A percentile compares a stretch with the other conserved stretches of the same genome.
These are phyloP conservation scores for Arenaria interpres DNA, from an alignment of 2,113 vertebrate genomes.

Conservation along the genomic window DNA sequence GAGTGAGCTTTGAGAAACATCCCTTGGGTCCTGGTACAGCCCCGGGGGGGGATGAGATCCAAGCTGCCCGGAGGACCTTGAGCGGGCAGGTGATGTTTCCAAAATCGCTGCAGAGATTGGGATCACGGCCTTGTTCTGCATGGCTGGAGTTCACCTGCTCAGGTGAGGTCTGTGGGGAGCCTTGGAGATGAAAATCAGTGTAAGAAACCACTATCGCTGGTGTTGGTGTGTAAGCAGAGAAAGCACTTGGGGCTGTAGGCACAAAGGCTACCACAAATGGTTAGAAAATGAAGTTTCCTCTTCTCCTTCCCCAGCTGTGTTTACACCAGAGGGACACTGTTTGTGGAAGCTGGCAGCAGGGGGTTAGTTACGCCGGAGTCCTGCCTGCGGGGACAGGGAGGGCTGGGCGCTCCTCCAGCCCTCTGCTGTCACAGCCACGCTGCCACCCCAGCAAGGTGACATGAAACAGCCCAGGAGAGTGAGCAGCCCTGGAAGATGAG, in stretches of 20 bases:
- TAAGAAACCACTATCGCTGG: background rate
- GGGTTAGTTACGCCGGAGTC: background rate
- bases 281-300: background rate
- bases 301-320: slow-evolving; percentile 21
- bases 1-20: background rate
- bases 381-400: background rate
- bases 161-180: background rate
- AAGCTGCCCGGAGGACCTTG: accelerated
- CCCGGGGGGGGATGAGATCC: background rate
- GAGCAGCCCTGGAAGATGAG: background rate
- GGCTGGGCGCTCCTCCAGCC: background rate
- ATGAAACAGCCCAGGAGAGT: background rate
- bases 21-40: background rate
- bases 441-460: background rate
- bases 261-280: background rate
- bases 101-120: background rate
- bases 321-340: background rate
- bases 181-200: background rate
- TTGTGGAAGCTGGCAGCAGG: background rate
- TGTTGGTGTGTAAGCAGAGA: background rate
- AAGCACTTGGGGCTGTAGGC: background rate
- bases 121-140: background rate
- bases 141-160: background rate
- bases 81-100: background rate
- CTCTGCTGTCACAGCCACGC: background rate